Evolutionary conservation across 1,140 invertebrate species (phyloP), one percentile per base, ranked within the genome.

Genomic region (Chionoecetes opilio): DNA sequence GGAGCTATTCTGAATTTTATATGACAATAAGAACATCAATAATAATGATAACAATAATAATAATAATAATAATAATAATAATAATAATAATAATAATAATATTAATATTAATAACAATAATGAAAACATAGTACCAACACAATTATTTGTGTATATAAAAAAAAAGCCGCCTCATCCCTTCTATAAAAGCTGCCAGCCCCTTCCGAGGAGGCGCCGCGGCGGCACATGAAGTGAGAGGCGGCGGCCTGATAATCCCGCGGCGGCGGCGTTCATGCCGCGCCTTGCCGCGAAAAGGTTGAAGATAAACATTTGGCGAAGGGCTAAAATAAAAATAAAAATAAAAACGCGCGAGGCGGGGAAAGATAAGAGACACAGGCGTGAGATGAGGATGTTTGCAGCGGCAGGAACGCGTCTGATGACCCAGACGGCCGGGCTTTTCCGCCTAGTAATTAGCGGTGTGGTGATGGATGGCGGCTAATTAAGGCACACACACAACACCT

Each of bases 401-500:
- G 21, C 8, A 26, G 21, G 63, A 21, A 75, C 63, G 63, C 3
- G 1, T 26, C 63, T 75, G 63, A 3, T 75, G 63, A 75, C 63
- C 63, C 21, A 75, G n/a, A 75, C 63, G 63, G 63, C 26, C 63
- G 63, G 21, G 21, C 63, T 75, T 75, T 75, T 75, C 63, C 63
- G 63, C 63, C 63, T 75, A n/a, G 63, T 75, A 75, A 75, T 75
- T 75, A 75, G 63, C 63, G 63, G 63, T 17, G 6, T 26, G 63
- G 63, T 75, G 63, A 75, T 75, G 63, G 63, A 75, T 75, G 63
- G 63, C 63, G 63, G 63, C 63, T 75, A 75, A 75, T 75, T 75
- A 75, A 75, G 63, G n/a, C 63, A 53, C 46, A 53, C 46, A 46
- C 41, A 53, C 46, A 53, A 3, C 46, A 53, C 46, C 11, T 26